Evolutionary conservation across 2,113 vertebrate species (phyloP).

Genomic region (Physeter macrocephalus): DNA sequence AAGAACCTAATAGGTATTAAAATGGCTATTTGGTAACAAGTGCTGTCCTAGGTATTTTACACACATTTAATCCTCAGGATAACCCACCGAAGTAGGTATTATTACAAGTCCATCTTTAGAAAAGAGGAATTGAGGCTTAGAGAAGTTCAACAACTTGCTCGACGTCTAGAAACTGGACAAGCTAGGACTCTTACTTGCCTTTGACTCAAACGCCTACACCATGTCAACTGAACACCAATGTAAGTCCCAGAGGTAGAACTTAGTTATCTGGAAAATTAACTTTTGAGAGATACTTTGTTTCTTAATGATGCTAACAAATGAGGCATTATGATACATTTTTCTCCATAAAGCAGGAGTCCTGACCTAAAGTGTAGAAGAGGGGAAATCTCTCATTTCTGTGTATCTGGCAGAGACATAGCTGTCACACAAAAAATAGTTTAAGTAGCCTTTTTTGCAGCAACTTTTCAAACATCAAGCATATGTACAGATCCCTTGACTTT

Average conservation of each 20-base stretch:
- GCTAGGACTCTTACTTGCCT: not conserved
- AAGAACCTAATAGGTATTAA: not conserved
- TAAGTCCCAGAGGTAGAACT: not conserved
- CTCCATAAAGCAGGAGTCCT: not conserved
- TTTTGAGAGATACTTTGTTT: not conserved
- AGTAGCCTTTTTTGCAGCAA: constrained; percentile 49
- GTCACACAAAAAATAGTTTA: constrained; percentile 35
- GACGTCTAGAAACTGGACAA: not conserved
- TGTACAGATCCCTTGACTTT: constrained; percentile 57
- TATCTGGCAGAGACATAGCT: constrained; percentile 23
- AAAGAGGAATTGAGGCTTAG: not conserved
- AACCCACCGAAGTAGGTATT: not conserved
- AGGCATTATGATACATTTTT: not conserved
- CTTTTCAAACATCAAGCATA: constrained; percentile 42
- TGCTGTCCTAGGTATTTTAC: not conserved
- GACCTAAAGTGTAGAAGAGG: not conserved
- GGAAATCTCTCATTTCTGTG: not conserved
- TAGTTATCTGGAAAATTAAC: not conserved
- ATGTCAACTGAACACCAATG: not conserved
- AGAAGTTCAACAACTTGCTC: not conserved
- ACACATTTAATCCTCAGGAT: not conserved
- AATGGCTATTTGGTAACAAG: not conserved
- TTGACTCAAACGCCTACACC: not conserved
- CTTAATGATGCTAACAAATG: constrained; percentile 22
- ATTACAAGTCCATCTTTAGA: not conserved